These are phyloP conservation scores for Capra hircus DNA, from an alignment of 2,113 vertebrate species.

Conservation along the genomic window DNA sequence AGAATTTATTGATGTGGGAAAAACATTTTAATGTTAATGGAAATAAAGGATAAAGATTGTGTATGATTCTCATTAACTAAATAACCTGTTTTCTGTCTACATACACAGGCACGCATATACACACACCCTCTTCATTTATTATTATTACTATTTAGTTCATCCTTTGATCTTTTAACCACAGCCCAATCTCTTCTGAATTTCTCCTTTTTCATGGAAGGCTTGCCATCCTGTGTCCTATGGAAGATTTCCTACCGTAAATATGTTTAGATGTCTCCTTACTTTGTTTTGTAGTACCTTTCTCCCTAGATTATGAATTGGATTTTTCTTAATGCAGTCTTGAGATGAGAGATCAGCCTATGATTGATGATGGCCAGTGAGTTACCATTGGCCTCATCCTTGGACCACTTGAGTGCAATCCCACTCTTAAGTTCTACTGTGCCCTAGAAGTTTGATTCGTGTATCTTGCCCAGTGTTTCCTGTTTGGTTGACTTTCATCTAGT, in stretches of 20 bases:
- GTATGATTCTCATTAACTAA: background rate
- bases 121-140: background rate
- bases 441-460: background rate
- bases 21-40: constrained; percentile 7
- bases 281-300: background rate
- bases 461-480: background rate
- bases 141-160: background rate
- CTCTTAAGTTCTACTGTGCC: background rate
- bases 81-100: background rate
- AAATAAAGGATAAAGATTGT: background rate
- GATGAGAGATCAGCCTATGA: background rate
- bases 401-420: background rate
- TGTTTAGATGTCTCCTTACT: background rate
- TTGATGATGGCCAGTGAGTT: background rate
- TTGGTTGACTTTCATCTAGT: background rate
- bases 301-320: background rate
- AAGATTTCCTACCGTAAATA: background rate
- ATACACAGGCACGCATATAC: background rate
- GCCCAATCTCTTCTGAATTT: background rate
- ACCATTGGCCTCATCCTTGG: background rate
- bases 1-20: background rate
- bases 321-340: background rate
- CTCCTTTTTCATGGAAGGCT: background rate
- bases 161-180: background rate
- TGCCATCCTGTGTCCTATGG: background rate